A percentile compares a stretch with the other conserved stretches of the same genome.
Conservation (phyloP, 2,113 vertebrate species). For the Plestiodon gilberti region DNA sequence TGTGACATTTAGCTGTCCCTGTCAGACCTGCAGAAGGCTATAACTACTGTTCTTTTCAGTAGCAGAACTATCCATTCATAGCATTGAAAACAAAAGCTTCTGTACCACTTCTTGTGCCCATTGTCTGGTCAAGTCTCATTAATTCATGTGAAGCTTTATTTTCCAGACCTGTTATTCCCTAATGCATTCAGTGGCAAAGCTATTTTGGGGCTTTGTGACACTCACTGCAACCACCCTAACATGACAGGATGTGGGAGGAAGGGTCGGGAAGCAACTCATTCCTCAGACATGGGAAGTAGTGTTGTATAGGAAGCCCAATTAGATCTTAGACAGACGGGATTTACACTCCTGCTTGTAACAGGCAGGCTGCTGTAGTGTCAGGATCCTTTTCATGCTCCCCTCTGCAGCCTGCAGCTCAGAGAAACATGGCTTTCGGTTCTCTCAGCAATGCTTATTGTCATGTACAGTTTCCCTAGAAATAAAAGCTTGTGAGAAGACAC, state of each 20-base stretch:
- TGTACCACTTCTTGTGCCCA: not conserved
- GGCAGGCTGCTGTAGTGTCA: too few species aligned
- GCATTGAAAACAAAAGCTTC: not conserved
- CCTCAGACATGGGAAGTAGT: not conserved
- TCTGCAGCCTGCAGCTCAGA: too few species aligned
- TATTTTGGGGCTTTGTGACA: not conserved
- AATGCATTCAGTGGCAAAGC: not conserved
- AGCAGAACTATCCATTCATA: not conserved
- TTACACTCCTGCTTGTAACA: not conserved
- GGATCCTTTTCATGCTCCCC: too few species aligned
- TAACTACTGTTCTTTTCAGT: not conserved
- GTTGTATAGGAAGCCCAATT: not conserved
- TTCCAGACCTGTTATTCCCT: not conserved
- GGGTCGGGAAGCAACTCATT: too few species aligned
- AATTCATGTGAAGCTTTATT: not conserved
- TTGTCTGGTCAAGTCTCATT: not conserved
- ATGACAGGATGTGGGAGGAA: not conserved
- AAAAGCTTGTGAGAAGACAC: not conserved
- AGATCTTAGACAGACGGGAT: not conserved
- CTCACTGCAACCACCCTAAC: not conserved
- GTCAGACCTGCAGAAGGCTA: not conserved
- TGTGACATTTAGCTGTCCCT: not conserved
- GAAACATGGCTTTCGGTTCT: not conserved
- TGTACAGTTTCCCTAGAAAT: not conserved
- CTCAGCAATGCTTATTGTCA: not conserved